A percentile compares a stretch with the other conserved stretches of the same genome.
Evolutionary conservation across 2,113 vertebrate species (phyloP).

Genomic region (Ornithorhynchus anatinus): DNA sequence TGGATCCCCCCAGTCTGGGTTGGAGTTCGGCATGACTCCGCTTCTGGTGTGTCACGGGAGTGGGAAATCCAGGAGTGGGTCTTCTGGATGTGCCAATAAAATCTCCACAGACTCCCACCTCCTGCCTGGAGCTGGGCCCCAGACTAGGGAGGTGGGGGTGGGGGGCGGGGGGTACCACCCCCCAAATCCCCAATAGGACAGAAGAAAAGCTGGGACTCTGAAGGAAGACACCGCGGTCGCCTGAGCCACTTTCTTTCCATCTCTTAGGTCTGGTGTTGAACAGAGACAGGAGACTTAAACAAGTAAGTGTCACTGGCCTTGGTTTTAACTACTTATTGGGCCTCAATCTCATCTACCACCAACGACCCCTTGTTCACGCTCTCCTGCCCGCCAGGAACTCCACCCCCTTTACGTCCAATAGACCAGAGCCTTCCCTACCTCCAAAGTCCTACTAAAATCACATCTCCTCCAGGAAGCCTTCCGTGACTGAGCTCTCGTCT

Average conservation of each 20-base stretch:
- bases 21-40: too few species aligned
- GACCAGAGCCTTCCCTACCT: too few species aligned
- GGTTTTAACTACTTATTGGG: not conserved
- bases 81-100: too few species aligned
- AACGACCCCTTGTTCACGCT: not conserved
- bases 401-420: not conserved
- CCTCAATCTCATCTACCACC: not conserved
- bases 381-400: not conserved
- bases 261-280: constrained; percentile 68
- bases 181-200: too few species aligned
- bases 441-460: not conserved
- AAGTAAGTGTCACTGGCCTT: constrained; percentile 29
- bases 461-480: not conserved
- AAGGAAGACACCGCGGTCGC: too few species aligned
- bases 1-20: too few species aligned
- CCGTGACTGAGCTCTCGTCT: too few species aligned
- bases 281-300: constrained; percentile 59
- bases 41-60: too few species aligned
- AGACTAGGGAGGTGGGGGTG: not conserved
- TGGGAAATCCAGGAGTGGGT: too few species aligned
- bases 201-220: too few species aligned
- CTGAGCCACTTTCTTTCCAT: not conserved
- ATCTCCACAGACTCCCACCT: too few species aligned
- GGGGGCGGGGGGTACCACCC: not conserved
- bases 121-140: not conserved